phyloP scores from a whole-genome alignment of 1,140 invertebrate genomes.

The Macrostomum lignano region DNA sequence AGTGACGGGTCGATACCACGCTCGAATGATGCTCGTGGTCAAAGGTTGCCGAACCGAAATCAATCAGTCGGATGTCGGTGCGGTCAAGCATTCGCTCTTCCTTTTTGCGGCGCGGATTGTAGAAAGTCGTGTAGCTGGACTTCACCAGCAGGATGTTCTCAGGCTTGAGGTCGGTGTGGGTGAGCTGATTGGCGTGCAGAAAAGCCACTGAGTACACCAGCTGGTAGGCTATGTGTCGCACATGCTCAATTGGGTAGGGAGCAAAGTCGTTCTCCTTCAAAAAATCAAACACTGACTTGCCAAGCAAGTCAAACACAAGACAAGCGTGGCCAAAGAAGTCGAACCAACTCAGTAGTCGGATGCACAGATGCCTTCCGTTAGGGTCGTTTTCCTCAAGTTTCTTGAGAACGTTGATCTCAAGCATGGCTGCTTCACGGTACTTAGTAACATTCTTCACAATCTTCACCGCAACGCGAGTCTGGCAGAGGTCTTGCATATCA shows the following conservation, averaged over 20 bases:
- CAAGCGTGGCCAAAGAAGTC: constrained; percentile 97
- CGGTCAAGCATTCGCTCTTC: constrained; percentile 44
- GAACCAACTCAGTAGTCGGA: constrained; percentile 94
- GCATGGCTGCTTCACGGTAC: constrained; percentile 86
- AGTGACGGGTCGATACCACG: constrained; percentile 91
- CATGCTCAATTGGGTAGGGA: constrained; percentile 83
- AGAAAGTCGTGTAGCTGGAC: constrained; percentile 59
- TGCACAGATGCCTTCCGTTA: constrained; percentile 65
- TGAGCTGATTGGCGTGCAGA: constrained; percentile 81
- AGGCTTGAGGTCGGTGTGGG: constrained; percentile 94
- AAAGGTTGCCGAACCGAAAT: constrained; percentile 98
- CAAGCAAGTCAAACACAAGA: constrained; percentile 92
- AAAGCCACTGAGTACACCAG: constrained; percentile 85
- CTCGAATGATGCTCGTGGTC: constrained; percentile 98
- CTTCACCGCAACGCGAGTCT: constrained; percentile 56
- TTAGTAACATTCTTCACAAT: constrained; percentile 99
- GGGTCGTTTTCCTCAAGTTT: constrained; percentile 77
- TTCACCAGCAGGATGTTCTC: constrained; percentile 94
- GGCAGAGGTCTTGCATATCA: constrained; percentile 29
- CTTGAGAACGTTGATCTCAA: constrained; percentile 95
- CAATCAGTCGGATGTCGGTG: constrained; percentile 76
- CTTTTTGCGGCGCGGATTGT: constrained; percentile 59
- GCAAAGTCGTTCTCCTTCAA: constrained; percentile 97
- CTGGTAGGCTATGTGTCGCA: constrained; percentile 87
- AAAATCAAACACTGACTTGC: constrained; percentile 95